Evolutionary conservation across 2,888 invertebrate genomes (phyloP).

Genomic region (Drosophila fungiperda): DNA sequence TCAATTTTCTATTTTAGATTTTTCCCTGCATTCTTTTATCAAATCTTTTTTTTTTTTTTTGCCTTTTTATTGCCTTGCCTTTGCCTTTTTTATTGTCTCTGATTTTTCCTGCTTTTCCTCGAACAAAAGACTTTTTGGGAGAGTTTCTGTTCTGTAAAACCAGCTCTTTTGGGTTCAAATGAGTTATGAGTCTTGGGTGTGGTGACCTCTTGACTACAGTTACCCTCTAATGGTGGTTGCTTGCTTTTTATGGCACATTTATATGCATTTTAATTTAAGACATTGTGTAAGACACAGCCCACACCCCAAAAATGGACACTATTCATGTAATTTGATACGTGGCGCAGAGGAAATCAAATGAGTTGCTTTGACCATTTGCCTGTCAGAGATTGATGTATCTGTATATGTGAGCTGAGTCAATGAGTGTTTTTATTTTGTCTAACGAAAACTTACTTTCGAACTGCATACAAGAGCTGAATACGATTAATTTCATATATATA

Average conservation of each 20-base stretch:
- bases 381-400: conserved; percentile 47
- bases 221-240: conserved; percentile 47
- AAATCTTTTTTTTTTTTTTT: conserved; percentile 22
- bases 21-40: conserved; percentile 30
- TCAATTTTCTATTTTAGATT: conserved; percentile 19
- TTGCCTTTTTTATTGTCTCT: conserved; percentile 54
- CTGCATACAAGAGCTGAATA: conserved; percentile 19
- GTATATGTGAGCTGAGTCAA: conserved; percentile 1
- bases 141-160: conserved; percentile 33
- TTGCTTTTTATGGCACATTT: conserved; percentile 33
- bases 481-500: neutral
- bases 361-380: conserved; percentile 6
- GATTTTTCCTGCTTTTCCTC: conserved; percentile 57
- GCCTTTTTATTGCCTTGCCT: conserved; percentile 60
- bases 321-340: conserved; percentile 67
- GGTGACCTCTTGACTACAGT: conserved; percentile 59
- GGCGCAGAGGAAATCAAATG: conserved; percentile 57
- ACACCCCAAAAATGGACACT: conserved; percentile 50
- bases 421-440: neutral
- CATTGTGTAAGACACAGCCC: conserved; percentile 19
- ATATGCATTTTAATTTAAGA: conserved; percentile 48
- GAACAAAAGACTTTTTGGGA: conserved; percentile 62
- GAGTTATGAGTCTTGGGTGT: conserved; percentile 62
- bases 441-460: conserved; percentile 27
- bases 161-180: conserved; percentile 40